phyloP scores from a whole-genome alignment of 92 coral and sea anemone species.

The Micromussa lordhowensis region DNA sequence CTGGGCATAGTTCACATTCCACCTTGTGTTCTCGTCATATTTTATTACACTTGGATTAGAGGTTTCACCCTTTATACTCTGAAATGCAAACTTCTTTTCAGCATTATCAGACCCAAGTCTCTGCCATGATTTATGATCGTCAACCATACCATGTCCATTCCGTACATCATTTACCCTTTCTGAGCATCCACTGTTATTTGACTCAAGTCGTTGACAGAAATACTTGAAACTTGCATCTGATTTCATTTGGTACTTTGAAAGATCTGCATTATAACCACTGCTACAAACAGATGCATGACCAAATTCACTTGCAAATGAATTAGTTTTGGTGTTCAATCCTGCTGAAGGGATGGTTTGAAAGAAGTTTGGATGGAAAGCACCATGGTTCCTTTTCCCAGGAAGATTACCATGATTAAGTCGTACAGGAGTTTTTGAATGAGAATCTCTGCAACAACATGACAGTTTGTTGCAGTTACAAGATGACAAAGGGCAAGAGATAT shows the following conservation, averaged over 20 bases:
- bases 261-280: background rate
- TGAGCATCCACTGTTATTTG: background rate
- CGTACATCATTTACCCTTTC: background rate
- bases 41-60: background rate
- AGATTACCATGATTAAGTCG: background rate
- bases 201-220: background rate
- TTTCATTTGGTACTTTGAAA: slow-evolving; percentile 14
- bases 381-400: background rate
- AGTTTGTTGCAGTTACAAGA: slow-evolving; percentile 13
- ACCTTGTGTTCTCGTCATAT: background rate
- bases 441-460: slow-evolving; percentile 1
- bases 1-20: background rate
- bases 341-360: background rate
- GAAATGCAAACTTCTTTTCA: background rate
- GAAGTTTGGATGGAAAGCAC: background rate
- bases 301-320: background rate
- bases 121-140: background rate
- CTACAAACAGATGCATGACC: background rate
- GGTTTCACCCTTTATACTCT: background rate
- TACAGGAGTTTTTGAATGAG: background rate
- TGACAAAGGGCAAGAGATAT: slow-evolving; percentile 38
- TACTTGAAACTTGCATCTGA: background rate
- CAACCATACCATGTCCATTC: background rate
- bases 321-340: background rate
- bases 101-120: too few relatives aligned